Conservation (phyloP, 2,113 vertebrate genomes). For the Cyanistes caeruleus region DNA sequence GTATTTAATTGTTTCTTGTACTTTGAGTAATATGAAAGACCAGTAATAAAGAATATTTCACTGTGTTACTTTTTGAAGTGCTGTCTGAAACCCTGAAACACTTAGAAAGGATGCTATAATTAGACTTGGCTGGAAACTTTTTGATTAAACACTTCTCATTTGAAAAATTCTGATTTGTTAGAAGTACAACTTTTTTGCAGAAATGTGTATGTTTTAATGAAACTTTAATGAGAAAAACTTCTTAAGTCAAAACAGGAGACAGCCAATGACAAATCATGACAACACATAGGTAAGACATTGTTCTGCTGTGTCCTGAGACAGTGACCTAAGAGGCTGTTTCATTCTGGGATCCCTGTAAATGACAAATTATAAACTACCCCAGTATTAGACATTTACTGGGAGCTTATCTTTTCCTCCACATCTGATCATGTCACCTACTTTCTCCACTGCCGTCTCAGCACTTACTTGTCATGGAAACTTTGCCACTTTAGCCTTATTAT, state of each 20-base stretch:
- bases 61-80: constrained; percentile 1
- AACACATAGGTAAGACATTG: not conserved
- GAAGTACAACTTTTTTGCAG: not conserved
- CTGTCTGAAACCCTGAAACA: not conserved
- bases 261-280: not conserved
- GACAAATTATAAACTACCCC: not conserved
- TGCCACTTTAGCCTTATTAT: not conserved
- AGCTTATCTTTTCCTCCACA: not conserved
- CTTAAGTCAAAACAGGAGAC: not conserved
- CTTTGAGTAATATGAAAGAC: not conserved
- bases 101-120: constrained; percentile 17
- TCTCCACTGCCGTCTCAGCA: not conserved
- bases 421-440: not conserved
- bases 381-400: not conserved
- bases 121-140: constrained; percentile 30
- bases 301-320: not conserved
- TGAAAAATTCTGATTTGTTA: constrained; percentile 22
- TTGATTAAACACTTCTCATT: constrained; percentile 9
- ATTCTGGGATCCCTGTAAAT: not conserved
- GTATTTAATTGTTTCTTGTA: constrained; percentile 17
- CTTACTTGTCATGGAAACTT: not conserved
- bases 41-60: not conserved
- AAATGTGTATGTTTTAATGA: not conserved
- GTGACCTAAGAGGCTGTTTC: not conserved
- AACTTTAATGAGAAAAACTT: not conserved